A percentile compares a stretch with the other conserved stretches of the same genome.
phyloP scores from a whole-genome alignment of 2,888 invertebrate genomes.

The Serripes groenlandicus region DNA sequence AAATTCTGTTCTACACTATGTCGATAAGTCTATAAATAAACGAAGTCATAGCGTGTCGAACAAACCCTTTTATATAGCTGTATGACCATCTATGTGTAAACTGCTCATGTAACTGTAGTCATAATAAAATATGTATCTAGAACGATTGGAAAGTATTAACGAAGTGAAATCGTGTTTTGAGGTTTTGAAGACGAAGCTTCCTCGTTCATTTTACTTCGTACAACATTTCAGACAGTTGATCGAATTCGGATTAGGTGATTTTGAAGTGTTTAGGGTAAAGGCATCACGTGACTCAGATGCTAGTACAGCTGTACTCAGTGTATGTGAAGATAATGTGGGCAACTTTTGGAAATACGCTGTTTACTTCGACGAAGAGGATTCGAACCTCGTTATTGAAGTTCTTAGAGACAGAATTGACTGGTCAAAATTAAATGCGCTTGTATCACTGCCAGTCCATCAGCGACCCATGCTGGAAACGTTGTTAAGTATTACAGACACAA shows the following conservation, averaged over 20 bases:
- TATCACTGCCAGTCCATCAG: neutral
- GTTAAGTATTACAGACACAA: neutral
- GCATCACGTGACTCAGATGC: neutral
- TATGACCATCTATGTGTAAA: too few species aligned
- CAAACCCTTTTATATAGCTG: too few species aligned
- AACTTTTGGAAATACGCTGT: neutral
- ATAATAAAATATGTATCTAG: too few species aligned
- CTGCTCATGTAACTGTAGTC: too few species aligned
- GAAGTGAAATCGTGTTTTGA: neutral
- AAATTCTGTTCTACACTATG: too few species aligned
- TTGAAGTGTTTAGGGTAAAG: neutral
- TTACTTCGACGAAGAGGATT: neutral
- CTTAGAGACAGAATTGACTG: neutral
- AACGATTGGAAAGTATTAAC: too few species aligned
- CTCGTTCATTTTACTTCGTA: neutral
- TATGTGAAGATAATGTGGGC: neutral
- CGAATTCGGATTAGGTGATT: conserved; percentile 5
- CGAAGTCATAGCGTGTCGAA: too few species aligned
- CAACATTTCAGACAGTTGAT: neutral
- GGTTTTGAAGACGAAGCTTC: neutral
- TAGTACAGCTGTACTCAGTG: neutral
- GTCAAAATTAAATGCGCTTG: neutral
- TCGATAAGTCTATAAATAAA: too few species aligned
- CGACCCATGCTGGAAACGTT: neutral
- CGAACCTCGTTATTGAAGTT: neutral